Conservation (phyloP, 2,888 invertebrate genomes). For the Drosophila testacea region DNA sequence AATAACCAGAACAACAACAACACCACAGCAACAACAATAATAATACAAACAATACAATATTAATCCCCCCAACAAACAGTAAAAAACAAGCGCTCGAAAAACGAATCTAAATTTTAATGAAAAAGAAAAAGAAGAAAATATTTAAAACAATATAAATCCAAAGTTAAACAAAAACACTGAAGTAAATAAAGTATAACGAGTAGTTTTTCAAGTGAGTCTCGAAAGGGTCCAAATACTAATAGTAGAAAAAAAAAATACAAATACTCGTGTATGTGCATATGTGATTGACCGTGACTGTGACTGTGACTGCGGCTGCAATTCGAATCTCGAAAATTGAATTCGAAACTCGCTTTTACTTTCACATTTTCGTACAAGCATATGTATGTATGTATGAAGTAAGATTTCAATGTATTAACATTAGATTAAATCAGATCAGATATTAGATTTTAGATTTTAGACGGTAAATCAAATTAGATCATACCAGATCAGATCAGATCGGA, state of each 20-base stretch:
- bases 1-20: conserved; percentile 41
- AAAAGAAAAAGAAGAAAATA: conserved; percentile 1
- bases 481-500: conserved; percentile 8
- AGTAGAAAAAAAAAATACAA: background rate
- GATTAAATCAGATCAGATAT: background rate
- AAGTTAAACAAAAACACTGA: conserved; percentile 12
- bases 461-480: conserved; percentile 11
- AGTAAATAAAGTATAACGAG: conserved; percentile 1
- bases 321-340: conserved; percentile 6
- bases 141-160: conserved; percentile 6
- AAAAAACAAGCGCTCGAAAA: conserved; percentile 26
- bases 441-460: no score
- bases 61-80: conserved; percentile 26
- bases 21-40: conserved; percentile 25
- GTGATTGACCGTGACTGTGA: conserved; percentile 18
- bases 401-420: background rate
- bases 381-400: background rate
- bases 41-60: conserved; percentile 35
- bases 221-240: background rate
- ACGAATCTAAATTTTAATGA: conserved; percentile 4
- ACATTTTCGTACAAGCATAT: background rate
- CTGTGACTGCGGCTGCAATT: conserved; percentile 19
- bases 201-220: conserved; percentile 36
- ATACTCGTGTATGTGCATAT: background rate
- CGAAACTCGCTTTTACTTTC: conserved; percentile 8